Base-by-base conservation (phyloP, 2,888 invertebrate genomes). In the Aleiodes alternator region DNA sequence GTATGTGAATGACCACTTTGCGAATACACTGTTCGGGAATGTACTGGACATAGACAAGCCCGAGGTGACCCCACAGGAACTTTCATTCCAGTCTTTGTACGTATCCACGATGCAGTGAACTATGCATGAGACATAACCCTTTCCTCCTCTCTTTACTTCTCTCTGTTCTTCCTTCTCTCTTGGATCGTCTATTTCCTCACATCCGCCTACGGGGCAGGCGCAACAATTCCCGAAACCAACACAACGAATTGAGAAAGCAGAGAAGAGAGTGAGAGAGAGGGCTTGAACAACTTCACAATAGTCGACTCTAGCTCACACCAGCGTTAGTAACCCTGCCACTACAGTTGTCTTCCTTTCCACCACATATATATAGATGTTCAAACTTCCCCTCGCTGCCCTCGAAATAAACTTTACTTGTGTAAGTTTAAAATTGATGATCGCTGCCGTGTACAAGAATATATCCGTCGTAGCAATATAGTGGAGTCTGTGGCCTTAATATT, bases 401-500 rank as follows among this genome's bases (percentile, higher is more conserved):
- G 80, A 80, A 82, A 85, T 85, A 84, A 86, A 86, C 85, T 86
- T 84, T 81, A 80, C 74, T 80, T 80, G 80, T 79, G 80, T 82
- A 86, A 85, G 82, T 86, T 86, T 84, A 81, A 85, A 85, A 85
- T 85, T 85, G 84, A 85, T 85, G 85, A 83, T 84, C 82, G 78
- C 79, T 64, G 71, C 72, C 69, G 74, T 80, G 80, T 76, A 81
- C 80, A 81, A 81, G 82, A 73, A 73, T 82, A 80, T 81, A 82
- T 81, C 76, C 78, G 43, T 43, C 7, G 43, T 11, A 43, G 43
- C 43, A 78, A 77, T 76, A 79, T 71, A 78, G 69, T 72, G 59
- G 68, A 78, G 76, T 56, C 73, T 73, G 73, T 57, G 73, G 75
- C 72, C 78, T 79, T 76, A 76, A 59, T 59, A 59, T 59, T 59